Base-by-base conservation (phyloP, 53 echinoderm and acorn worm genomes). In the Stichopus horrens region DNA sequence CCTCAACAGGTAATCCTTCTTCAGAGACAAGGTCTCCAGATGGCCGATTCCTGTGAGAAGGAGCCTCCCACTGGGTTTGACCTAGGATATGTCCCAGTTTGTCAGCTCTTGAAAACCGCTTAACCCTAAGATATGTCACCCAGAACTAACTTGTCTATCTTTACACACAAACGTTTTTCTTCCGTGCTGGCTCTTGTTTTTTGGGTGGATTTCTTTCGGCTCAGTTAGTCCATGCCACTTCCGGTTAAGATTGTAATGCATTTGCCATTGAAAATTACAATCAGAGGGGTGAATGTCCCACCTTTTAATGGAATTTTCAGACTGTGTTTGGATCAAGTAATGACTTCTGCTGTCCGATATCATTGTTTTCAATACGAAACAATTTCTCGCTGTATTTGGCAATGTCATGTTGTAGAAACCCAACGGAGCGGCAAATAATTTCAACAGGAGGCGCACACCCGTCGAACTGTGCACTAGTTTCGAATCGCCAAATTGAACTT, bases 91-190 rank as follows among this genome's bases (percentile, higher is more conserved):
- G 57, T 81, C 56, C 81, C 58, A 81, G 81, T 56, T 81, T 13
- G n/a, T 1, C 57, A 21, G 18, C 10, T 3, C 52, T 81, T 81
- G 81, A 56, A 81, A 56, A 81, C 53, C 58, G 58, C 53, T 81
- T 81, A 81, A 81, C 81, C 81, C 57, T 56, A 81, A 55, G 81
- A 3, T 54, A 81, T 81, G 81, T 81, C 81, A 81, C n/a, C 81
- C 81, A 57, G 14, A 19, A 81, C 20, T 81, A 81, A 81, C 54
- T 81, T 54, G 81, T 81, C 81, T 81, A 81, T 81, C 58, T 56
- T 18, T 71, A 6, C 20, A 81, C 10, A 58, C 21, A 37, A 37
- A 37, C 37, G 0, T 37, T 37, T 37, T 37, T 37, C 2, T 37
- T 37, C 14, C 21, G 21, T 81, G 8, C 20, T 21, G 22, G 8